These are phyloP conservation scores for Epinephelus moara DNA, from an alignment of 2,113 vertebrate species.

Conservation along the genomic window DNA sequence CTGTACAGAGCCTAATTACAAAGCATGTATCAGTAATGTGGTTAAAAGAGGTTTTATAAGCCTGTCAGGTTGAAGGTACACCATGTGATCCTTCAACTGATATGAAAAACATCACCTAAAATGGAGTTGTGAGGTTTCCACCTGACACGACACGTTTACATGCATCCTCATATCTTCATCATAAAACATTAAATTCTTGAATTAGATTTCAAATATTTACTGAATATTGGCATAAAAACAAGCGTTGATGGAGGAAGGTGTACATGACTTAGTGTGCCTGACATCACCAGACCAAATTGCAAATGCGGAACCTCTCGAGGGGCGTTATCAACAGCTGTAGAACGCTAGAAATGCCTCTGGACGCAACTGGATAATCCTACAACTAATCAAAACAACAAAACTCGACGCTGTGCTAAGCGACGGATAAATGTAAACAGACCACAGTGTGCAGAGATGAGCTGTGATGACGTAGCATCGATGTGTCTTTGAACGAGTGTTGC, in stretches of 20 bases:
- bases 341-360: no score
- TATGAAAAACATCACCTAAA: background rate
- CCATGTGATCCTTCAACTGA: background rate
- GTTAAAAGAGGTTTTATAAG: background rate
- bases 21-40: background rate
- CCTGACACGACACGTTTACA: background rate
- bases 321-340: no score
- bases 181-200: constrained; percentile 32
- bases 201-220: constrained; percentile 29
- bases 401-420: no score
- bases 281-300: no score
- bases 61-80: constrained; percentile 10
- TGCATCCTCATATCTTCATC: background rate
- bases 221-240: constrained; percentile 21
- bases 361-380: no score
- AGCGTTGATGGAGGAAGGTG: background rate
- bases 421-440: no score
- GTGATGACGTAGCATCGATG: no score
- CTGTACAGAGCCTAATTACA: background rate
- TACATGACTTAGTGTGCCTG: background rate
- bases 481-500: no score
- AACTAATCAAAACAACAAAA: no score
- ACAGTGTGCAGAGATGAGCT: no score
- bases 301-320: no score
- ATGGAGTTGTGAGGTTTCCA: background rate